These are phyloP conservation scores for Pheosia gnoma DNA, from an alignment of 2,888 invertebrate genomes.

Conservation along the genomic window DNA sequence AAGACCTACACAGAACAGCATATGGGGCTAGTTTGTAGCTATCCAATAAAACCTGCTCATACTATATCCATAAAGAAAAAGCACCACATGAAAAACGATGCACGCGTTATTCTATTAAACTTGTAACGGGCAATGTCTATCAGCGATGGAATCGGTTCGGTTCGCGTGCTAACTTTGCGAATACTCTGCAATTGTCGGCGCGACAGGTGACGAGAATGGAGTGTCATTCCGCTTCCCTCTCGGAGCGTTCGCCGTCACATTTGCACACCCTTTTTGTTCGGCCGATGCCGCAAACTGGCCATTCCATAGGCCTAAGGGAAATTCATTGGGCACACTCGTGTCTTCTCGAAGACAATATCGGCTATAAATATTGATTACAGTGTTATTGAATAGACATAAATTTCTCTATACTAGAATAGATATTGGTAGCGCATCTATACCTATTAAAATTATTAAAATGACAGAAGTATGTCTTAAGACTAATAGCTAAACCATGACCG, in stretches of 20 bases:
- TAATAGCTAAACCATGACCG: no score
- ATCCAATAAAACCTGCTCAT: no score
- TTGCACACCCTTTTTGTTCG: constrained; percentile 36
- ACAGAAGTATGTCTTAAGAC: no score
- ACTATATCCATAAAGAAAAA: no score
- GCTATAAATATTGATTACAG: background rate
- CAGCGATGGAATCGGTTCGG: constrained; percentile 28
- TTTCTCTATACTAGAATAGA: no score
- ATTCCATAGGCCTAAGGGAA: constrained; percentile 10
- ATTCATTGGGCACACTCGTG: background rate
- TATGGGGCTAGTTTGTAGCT: no score
- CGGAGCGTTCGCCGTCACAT: constrained; percentile 28
- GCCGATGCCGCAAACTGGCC: constrained; percentile 24
- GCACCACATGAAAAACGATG: background rate
- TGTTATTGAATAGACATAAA: background rate
- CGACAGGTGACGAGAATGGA: constrained; percentile 58
- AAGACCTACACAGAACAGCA: no score
- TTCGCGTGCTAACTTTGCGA: constrained; percentile 46
- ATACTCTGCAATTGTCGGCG: constrained; percentile 49
- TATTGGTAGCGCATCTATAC: no score
- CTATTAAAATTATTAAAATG: no score
- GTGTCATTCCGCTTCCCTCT: constrained; percentile 24
- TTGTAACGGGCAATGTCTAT: constrained; percentile 24
- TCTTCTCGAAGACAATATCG: background rate
- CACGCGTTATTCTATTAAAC: constrained; percentile 4